These are phyloP conservation scores for Albula glossodonta DNA, from an alignment of 2,113 vertebrate species.

Conservation along the genomic window DNA sequence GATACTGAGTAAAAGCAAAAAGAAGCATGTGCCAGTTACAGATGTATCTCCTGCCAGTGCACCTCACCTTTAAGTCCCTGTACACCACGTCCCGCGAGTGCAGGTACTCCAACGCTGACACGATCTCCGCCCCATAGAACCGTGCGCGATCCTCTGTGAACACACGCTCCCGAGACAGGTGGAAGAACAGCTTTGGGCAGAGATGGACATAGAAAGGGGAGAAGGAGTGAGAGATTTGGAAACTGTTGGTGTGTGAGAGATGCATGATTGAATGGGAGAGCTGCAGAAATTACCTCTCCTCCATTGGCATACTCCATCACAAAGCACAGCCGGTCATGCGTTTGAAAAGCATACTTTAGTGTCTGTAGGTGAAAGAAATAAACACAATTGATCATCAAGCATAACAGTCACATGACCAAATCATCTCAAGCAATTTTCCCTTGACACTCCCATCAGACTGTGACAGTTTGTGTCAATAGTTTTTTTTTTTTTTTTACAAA, in stretches of 20 bases:
- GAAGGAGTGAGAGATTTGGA: not conserved
- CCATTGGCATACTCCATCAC: slow-evolving; percentile 92
- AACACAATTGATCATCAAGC: not conserved
- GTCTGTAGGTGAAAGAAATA: slow-evolving; percentile 60
- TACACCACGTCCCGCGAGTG: slow-evolving; percentile 87
- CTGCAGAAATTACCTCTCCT: slow-evolving; percentile 75
- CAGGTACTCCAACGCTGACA: slow-evolving; percentile 86
- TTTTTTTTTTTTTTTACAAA: too few relatives aligned
- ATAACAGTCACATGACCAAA: too few relatives aligned
- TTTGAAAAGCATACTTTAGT: slow-evolving; percentile 87
- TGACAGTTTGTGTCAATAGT: too few relatives aligned
- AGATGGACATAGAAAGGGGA: not conserved
- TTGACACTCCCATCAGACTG: not conserved
- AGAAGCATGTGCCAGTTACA: too few relatives aligned
- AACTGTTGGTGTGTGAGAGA: not conserved
- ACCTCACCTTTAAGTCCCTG: slow-evolving; percentile 83
- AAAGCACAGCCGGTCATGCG: slow-evolving; percentile 84
- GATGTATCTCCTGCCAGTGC: not conserved
- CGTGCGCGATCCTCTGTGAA: slow-evolving; percentile 85
- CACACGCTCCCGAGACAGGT: slow-evolving; percentile 82
- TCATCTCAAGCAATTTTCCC: not conserved
- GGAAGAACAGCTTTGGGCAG: slow-evolving; percentile 79
- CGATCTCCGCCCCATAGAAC: slow-evolving; percentile 85
- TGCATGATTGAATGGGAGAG: not conserved
- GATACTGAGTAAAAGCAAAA: too few relatives aligned